phyloP scores from a whole-genome alignment of 2,888 invertebrate genomes.

The Agrotis clavis region DNA sequence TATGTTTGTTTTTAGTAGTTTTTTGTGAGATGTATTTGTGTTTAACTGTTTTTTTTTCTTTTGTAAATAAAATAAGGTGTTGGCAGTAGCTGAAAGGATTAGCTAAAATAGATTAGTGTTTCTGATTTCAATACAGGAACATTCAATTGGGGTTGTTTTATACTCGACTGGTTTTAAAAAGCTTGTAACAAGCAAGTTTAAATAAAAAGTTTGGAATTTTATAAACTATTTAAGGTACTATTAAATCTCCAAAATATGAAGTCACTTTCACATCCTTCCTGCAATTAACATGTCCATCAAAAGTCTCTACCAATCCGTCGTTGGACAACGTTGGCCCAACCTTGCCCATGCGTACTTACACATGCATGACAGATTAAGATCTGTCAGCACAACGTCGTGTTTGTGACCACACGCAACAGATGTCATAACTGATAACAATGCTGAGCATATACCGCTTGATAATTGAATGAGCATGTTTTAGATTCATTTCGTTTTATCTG shows the following conservation, averaged over 20 bases:
- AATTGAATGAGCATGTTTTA: conserved; percentile 64
- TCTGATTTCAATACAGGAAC: not conserved
- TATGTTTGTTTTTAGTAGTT: conserved; percentile 59
- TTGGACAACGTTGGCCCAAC: conserved; percentile 38
- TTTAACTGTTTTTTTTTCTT: conserved; percentile 13
- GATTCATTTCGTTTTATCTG: conserved; percentile 58
- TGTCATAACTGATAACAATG: conserved; percentile 63
- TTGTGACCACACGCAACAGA: conserved; percentile 59
- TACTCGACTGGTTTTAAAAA: too few relatives aligned
- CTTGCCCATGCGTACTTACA: conserved; percentile 30
- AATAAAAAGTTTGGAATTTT: too few relatives aligned
- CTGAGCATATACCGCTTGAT: conserved; percentile 48
- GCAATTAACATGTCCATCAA: conserved; percentile 32
- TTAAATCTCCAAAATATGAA: not conserved
- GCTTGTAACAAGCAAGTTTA: too few relatives aligned
- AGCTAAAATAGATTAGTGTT: not conserved
- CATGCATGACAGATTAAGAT: conserved; percentile 62
- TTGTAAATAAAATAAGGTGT: not conserved
- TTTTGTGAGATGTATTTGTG: conserved; percentile 13
- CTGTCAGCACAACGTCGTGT: conserved; percentile 42
- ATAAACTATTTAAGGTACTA: too few relatives aligned
- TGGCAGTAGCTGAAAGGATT: not conserved
- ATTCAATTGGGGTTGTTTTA: not conserved
- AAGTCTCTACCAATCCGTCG: not conserved
- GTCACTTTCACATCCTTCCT: conserved; percentile 21